A percentile compares a stretch with the other conserved stretches of the same genome.
phyloP scores from a whole-genome alignment of 2,888 invertebrate species.

The Griposia aprilina region DNA sequence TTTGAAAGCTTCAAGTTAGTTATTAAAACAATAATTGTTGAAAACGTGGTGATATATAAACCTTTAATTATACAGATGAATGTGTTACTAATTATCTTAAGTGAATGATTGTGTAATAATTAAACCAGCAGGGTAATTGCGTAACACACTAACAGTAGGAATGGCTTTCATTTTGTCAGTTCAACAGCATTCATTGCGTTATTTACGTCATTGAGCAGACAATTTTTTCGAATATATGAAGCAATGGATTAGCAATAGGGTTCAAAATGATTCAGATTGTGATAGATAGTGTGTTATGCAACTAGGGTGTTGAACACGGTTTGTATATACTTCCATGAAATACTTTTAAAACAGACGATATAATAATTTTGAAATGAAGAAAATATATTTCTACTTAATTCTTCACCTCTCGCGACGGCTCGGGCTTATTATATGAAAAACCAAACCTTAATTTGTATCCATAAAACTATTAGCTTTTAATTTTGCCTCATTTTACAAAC shows the following conservation, averaged over 20 bases:
- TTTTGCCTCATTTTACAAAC: conserved; percentile 20
- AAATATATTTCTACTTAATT: neutral
- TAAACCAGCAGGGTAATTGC: neutral
- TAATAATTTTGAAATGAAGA: neutral
- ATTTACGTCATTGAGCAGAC: too few relatives aligned
- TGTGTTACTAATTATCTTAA: neutral
- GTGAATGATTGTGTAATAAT: neutral
- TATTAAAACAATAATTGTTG: neutral
- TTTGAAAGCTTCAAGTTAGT: neutral
- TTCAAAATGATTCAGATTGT: too few relatives aligned
- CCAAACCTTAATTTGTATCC: neutral
- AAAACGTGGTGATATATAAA: neutral
- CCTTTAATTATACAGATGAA: neutral
- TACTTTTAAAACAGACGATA: neutral
- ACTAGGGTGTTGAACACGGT: neutral
- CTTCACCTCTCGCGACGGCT: neutral
- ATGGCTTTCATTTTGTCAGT: too few relatives aligned
- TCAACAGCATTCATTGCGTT: too few relatives aligned
- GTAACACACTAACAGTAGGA: too few relatives aligned
- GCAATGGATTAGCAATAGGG: too few relatives aligned
- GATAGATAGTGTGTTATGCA: too few relatives aligned
- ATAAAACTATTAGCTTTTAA: conserved; percentile 9
- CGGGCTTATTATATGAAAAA: neutral
- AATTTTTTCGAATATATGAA: too few relatives aligned
- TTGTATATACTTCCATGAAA: neutral